Percentiles rank a stretch among this genome's conserved stretches.
Conservation (phyloP, 2,797 vertebrate genomes). For the Microcaecilia unicolor region DNA sequence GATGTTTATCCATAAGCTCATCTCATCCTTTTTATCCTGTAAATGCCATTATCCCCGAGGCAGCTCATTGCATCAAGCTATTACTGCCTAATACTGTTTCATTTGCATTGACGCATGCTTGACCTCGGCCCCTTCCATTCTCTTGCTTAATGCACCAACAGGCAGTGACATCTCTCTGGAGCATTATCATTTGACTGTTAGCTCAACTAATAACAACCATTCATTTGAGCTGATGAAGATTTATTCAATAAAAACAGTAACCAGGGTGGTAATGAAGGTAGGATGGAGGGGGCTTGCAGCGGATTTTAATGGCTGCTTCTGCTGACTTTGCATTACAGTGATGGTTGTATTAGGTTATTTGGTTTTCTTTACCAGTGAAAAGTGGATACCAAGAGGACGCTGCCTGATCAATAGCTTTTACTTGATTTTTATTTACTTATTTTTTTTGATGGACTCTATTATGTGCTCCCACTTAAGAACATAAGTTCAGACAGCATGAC, state of each 20-base stretch:
- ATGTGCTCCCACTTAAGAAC: no score
- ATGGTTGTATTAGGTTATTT: no score
- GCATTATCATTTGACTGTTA: constrained; percentile 54
- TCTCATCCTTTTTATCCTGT: constrained; percentile 40
- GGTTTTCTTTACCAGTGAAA: neutral
- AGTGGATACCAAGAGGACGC: neutral
- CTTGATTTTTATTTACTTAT: no score
- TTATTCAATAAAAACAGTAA: constrained; percentile 57
- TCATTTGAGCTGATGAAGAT: constrained; percentile 52
- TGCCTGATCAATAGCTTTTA: no score
- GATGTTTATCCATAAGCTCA: constrained; percentile 27
- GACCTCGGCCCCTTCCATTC: constrained; percentile 42
- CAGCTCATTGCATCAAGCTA: constrained; percentile 43
- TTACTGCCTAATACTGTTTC: constrained; percentile 49
- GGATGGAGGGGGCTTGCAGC: constrained; percentile 6
- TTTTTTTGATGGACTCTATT: no score
- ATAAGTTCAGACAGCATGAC: no score
- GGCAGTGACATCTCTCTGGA: constrained; percentile 42
- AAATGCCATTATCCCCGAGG: constrained; percentile 49
- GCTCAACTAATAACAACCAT: constrained; percentile 49
- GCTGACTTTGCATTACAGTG: neutral
- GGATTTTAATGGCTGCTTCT: neutral
- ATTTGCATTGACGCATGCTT: constrained; percentile 68
- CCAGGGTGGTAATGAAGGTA: constrained; percentile 29
- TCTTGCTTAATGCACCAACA: constrained; percentile 37